Base-by-base conservation (phyloP, 2,797 vertebrate genomes). In the Sebastes steindachneri region DNA sequence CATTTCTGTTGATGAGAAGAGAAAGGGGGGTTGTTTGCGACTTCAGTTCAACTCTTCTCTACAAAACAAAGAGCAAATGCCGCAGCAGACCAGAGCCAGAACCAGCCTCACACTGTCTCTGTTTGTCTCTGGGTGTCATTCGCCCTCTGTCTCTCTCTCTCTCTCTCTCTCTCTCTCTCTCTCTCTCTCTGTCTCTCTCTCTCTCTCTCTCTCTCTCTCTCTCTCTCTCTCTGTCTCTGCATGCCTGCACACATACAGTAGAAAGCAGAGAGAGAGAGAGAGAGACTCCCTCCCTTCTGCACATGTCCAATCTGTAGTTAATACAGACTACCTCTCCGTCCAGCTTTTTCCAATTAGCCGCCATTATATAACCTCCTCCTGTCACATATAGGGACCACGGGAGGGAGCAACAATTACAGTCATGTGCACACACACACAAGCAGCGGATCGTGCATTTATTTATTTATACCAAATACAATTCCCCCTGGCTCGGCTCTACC, bases 41-140 rank as follows among this genome's bases (percentile, higher is more conserved):
- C 90, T 93, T 82, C 75, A 83, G 82, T 77, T 90, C 82, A 90
- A 90, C 86, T 92, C 84, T 90, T 68, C 75, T 58, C 79, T 71
- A 23, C 78, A 77, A 83, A 90, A 95, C 92, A 94, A 94, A 89
- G 91, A 81, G 77, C 62, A 65, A 92, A 88, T 88, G 84, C 87
- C 3, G 79, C 85, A 83, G 79, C 78, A 80, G 48, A 74, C 14
- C 88, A 66, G 77, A 82, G 86, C 89, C 86, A 88, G 91, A 86
- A 73, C 84, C 90, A 87, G 89, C 59, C 90, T 86, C 84, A 82
- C 90, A 89, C 92, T 77, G 90, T 88, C 92, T 88, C 90, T 86
- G 73, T 86, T 80, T 60, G 45, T 37, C 51, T 55, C 58, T 3
- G 68, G 2, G 9, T 65, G 54, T 71, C 66, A 29, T 14, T 4